Evolutionary conservation across 1,140 invertebrate genomes (phyloP).

Genomic region (Leptinotarsa defecta): DNA sequence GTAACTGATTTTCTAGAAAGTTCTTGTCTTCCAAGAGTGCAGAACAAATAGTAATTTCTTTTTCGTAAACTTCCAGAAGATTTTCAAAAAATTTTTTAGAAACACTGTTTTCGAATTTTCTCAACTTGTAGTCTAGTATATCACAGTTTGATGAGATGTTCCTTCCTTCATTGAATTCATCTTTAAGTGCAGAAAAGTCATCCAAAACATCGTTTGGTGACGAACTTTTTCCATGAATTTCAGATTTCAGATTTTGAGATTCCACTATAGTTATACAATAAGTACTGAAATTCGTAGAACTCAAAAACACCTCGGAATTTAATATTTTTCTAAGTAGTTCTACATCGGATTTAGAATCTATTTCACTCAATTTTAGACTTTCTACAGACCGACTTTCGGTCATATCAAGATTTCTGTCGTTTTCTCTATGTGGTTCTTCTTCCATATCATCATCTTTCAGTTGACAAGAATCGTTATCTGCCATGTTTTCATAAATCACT

Average conservation of each 20-base stretch:
- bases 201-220: too few relatives aligned
- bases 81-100: constrained; percentile 44
- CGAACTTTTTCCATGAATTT: too few relatives aligned
- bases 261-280: constrained; percentile 12
- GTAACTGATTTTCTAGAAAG: constrained; percentile 30
- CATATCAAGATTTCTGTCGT: neutral
- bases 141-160: neutral
- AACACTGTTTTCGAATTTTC: neutral
- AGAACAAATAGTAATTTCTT: constrained; percentile 38
- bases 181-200: too few relatives aligned
- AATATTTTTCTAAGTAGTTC: constrained; percentile 1
- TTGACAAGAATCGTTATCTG: neutral
- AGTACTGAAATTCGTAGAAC: neutral
- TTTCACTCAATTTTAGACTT: neutral
- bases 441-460: neutral
- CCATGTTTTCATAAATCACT: neutral
- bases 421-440: neutral
- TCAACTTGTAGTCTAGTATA: neutral
- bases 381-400: neutral
- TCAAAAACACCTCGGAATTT: constrained; percentile 4
- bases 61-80: constrained; percentile 43
- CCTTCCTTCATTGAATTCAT: neutral
- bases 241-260: neutral
- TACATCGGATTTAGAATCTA: neutral
- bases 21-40: constrained; percentile 40